These are phyloP conservation scores for Urosaurus nigricauda DNA, from an alignment of 2,797 vertebrate species.

Conservation along the genomic window DNA sequence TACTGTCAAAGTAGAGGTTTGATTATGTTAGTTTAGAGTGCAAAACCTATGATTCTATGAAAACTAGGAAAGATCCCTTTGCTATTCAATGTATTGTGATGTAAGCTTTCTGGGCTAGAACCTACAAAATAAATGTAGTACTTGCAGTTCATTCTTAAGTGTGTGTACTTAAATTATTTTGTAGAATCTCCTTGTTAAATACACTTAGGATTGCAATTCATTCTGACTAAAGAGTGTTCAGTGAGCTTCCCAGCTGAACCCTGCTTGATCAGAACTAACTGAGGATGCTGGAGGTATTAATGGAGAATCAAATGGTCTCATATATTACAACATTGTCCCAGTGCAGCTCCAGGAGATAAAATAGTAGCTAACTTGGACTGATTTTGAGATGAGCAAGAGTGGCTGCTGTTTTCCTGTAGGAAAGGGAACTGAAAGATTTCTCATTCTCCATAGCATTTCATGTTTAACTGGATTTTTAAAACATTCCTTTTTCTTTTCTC, in stretches of 20 bases:
- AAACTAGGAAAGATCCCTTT: background rate
- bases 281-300: background rate
- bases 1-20: background rate
- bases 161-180: background rate
- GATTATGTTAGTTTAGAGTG: background rate
- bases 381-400: background rate
- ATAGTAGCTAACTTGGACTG: background rate
- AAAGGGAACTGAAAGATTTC: conserved; percentile 26
- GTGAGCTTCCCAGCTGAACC: background rate
- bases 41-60: background rate
- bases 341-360: background rate
- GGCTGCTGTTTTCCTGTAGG: conserved; percentile 5
- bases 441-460: conserved; percentile 9
- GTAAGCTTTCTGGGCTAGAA: background rate
- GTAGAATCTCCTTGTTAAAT: background rate
- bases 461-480: conserved; percentile 8
- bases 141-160: background rate
- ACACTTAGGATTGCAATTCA: background rate
- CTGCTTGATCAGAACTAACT: background rate
- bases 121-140: background rate
- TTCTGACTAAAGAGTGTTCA: background rate
- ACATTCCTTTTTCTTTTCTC: conserved; percentile 1
- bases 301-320: background rate
- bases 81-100: background rate
- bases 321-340: background rate